Evolutionary conservation across 2,888 invertebrate genomes (phyloP).

Genomic region (Fissipunctia ypsillon): DNA sequence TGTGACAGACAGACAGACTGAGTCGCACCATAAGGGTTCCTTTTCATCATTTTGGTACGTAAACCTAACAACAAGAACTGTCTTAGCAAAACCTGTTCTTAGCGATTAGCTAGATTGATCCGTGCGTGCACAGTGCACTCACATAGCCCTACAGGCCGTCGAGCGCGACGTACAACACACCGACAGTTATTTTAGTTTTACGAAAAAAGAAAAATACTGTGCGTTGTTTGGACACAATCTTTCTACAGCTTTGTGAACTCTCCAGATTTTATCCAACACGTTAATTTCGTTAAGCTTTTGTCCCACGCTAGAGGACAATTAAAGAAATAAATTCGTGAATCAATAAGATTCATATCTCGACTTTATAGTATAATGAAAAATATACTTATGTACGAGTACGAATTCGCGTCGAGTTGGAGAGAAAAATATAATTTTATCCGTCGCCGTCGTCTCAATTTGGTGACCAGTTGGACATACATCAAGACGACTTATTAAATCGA

Average conservation of each 20-base stretch:
- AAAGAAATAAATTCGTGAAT: neutral
- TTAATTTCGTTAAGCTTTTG: neutral
- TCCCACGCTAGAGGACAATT: neutral
- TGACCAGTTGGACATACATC: constrained; percentile 25
- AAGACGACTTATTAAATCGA: constrained; percentile 44
- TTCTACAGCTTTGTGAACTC: neutral
- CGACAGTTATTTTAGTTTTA: too few species aligned
- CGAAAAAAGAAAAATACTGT: too few species aligned
- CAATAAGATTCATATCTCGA: neutral
- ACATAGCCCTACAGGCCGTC: too few species aligned
- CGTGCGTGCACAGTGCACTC: too few species aligned
- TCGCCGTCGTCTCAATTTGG: constrained; percentile 8
- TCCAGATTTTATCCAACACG: neutral
- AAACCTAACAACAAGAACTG: too few species aligned
- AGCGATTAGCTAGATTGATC: too few species aligned
- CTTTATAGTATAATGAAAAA: neutral
- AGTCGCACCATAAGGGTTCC: too few species aligned
- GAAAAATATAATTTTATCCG: constrained; percentile 14
- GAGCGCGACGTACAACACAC: too few species aligned
- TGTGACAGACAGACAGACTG: too few species aligned
- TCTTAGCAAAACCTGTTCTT: too few species aligned
- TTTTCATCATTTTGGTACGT: too few species aligned
- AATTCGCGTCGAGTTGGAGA: neutral
- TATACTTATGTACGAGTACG: neutral
- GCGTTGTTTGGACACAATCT: neutral